Evolutionary conservation across 1,140 invertebrate genomes (phyloP).

Genomic region (Lordiphosa stackelbergi): DNA sequence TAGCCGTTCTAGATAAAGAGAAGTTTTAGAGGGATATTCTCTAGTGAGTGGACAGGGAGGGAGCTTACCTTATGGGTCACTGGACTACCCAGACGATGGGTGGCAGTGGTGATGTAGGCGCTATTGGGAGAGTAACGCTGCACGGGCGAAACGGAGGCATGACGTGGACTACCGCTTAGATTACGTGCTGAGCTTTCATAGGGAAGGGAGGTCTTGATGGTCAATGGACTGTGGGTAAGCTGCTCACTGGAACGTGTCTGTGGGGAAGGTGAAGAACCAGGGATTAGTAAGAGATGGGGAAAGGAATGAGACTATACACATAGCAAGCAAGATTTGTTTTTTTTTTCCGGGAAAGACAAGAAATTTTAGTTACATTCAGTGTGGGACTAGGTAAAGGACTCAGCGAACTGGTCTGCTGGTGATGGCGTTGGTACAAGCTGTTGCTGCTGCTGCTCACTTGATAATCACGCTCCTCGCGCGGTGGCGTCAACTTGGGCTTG

Average conservation of each 20-base stretch:
- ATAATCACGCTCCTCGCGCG: conserved; percentile 65
- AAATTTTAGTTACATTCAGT: conserved; percentile 76
- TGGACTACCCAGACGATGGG: conserved; percentile 73
- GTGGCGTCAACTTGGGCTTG: conserved; percentile 62
- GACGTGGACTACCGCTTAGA: conserved; percentile 61
- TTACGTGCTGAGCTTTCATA: conserved; percentile 66
- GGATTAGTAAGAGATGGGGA: background rate
- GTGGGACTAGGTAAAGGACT: conserved; percentile 73
- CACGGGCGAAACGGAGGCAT: conserved; percentile 68
- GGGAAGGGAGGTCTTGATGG: conserved; percentile 72
- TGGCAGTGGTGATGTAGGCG: conserved; percentile 69
- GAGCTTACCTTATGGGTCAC: conserved; percentile 53
- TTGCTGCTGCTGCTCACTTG: conserved; percentile 25
- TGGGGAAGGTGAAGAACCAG: background rate
- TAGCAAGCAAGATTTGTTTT: conserved; percentile 22
- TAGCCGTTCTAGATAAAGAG: conserved; percentile 49
- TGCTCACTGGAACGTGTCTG: conserved; percentile 74
- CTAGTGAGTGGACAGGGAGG: too few species aligned
- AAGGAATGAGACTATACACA: conserved; percentile 9
- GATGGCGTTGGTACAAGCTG: conserved; percentile 35
- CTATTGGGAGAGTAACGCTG: conserved; percentile 69
- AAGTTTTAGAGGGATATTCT: background rate
- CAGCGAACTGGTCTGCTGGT: conserved; percentile 56
- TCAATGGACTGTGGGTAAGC: conserved; percentile 70
- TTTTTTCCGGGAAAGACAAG: conserved; percentile 26